A percentile compares a stretch with the other conserved stretches of the same genome.
Evolutionary conservation across 2,797 vertebrate species (phyloP).

Genomic region (Dendrocincla tyrannina): DNA sequence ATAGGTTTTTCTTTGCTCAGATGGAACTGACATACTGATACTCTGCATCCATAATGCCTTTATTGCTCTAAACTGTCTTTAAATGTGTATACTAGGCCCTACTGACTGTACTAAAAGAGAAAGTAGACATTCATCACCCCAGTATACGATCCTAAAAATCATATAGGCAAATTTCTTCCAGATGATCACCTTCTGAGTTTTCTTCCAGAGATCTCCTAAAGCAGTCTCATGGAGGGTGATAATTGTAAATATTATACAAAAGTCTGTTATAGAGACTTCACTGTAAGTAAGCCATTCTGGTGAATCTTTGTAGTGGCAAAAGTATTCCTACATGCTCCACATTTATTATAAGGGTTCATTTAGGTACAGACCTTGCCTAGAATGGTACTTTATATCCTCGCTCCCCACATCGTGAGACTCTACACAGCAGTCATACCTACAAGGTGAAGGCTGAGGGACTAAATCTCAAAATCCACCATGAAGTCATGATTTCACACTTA

Average conservation of each 20-base stretch:
- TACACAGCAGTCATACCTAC: neutral
- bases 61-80: neutral
- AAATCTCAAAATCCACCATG: neutral
- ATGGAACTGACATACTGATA: neutral
- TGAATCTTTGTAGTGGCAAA: neutral
- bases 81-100: neutral
- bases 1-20: neutral
- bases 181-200: neutral
- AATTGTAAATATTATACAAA: neutral
- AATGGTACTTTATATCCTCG: neutral
- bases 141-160: neutral
- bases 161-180: neutral
- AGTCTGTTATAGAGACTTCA: neutral
- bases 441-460: neutral
- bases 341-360: neutral
- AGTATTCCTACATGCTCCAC: neutral
- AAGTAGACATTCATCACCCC: neutral
- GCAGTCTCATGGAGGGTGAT: fast-evolving
- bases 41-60: neutral
- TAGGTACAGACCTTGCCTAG: neutral
- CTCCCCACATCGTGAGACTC: fast-evolving
- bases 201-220: neutral
- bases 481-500: neutral
- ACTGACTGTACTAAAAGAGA: neutral
- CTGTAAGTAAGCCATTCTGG: neutral